phyloP scores from a whole-genome alignment of 2,797 vertebrate genomes.

The Florisuga fusca region DNA sequence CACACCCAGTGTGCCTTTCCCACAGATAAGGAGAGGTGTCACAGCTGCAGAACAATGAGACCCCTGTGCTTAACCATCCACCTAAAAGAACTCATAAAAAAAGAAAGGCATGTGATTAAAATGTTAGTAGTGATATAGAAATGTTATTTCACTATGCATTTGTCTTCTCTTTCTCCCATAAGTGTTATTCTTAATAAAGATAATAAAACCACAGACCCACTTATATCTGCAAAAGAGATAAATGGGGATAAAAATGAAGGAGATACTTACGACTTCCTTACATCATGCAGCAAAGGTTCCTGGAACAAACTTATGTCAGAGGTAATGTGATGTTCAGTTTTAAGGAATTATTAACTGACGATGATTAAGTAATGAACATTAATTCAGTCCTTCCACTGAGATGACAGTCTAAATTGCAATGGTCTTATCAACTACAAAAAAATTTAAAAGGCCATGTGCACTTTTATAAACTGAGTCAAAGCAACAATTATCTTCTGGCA shows the following conservation, averaged over 20 bases:
- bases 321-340: neutral
- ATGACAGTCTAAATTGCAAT: neutral
- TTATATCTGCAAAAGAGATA: neutral
- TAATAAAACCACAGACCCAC: neutral
- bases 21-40: neutral
- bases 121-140: neutral
- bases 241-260: neutral
- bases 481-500: conserved; percentile 33
- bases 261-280: neutral
- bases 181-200: neutral
- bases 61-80: neutral
- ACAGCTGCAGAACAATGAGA: neutral
- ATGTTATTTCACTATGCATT: neutral
- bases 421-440: neutral
- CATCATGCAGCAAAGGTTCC: neutral
- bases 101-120: neutral
- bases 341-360: neutral
- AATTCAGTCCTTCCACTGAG: neutral
- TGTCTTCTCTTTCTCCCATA: neutral
- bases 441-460: neutral
- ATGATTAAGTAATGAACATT: neutral
- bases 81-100: neutral
- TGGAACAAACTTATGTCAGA: neutral
- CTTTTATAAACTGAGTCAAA: conserved; percentile 1
- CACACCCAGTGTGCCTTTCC: neutral